phyloP scores from a whole-genome alignment of 2,888 invertebrate genomes.

The Volucella inflata region DNA sequence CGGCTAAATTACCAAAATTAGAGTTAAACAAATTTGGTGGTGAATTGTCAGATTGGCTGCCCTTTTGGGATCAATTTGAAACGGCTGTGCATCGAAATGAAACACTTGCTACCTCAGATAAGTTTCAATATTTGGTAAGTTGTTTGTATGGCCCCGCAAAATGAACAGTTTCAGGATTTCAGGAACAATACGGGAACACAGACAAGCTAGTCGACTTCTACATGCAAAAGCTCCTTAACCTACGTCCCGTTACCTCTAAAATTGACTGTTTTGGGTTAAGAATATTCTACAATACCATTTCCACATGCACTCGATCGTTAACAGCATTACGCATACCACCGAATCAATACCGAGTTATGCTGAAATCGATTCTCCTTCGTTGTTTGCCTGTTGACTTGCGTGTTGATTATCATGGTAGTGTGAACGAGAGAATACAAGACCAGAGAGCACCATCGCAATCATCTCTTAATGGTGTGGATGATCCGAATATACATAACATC shows the following conservation, averaged over 20 bases:
- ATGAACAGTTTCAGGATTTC: neutral
- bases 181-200: slow-evolving; percentile 35
- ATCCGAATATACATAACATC: no score
- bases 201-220: slow-evolving; percentile 34
- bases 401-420: slow-evolving; percentile 11
- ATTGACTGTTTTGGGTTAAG: slow-evolving; percentile 7
- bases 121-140: no score
- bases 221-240: slow-evolving; percentile 27
- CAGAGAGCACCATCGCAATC: no score
- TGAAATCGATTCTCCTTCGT: slow-evolving; percentile 25
- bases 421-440: neutral
- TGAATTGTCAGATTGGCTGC: no score
- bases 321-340: slow-evolving; percentile 5
- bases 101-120: no score
- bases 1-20: no score
- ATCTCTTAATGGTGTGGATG: no score
- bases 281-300: slow-evolving; percentile 21
- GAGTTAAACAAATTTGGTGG: no score
- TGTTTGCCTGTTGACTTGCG: slow-evolving; percentile 15
- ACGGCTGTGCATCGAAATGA: no score
- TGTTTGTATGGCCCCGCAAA: neutral
- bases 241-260: slow-evolving; percentile 20
- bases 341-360: neutral
- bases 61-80: no score
- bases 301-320: slow-evolving; percentile 16